Percentiles rank a stretch among this genome's conserved stretches.
Conservation (phyloP, 2,113 vertebrate species). For the Scortum barcoo region DNA sequence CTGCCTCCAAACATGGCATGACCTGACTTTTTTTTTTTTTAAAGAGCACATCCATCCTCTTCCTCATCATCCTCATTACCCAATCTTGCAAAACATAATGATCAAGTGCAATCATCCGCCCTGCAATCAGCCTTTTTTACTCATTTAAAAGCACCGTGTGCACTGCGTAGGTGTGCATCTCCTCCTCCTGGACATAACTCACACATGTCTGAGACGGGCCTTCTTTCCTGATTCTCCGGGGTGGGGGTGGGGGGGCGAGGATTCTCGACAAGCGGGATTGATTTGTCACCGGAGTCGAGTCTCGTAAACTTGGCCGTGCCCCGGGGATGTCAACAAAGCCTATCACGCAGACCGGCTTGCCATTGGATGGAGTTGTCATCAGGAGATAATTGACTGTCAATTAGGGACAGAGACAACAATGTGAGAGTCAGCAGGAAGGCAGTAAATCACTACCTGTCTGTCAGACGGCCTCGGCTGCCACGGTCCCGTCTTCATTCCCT, state of each 20-base stretch:
- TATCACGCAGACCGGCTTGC: constrained; percentile 36
- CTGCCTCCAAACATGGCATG: background rate
- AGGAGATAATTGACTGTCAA: constrained; percentile 79
- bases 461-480: constrained; percentile 53
- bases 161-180: background rate
- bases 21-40: constrained; percentile 22
- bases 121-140: constrained; percentile 39
- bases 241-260: constrained; percentile 13
- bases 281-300: constrained; percentile 61
- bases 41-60: constrained; percentile 29
- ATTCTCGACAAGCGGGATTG: constrained; percentile 53
- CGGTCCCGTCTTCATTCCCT: constrained; percentile 40
- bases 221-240: background rate
- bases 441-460: constrained; percentile 75
- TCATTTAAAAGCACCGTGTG: constrained; percentile 17
- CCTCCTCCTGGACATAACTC: background rate
- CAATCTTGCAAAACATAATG: constrained; percentile 38
- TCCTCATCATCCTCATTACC: constrained; percentile 10
- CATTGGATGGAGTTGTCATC: constrained; percentile 64
- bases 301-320: constrained; percentile 54
- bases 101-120: constrained; percentile 36
- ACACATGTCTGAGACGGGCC: background rate
- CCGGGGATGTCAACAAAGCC: constrained; percentile 67
- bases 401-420: constrained; percentile 70
- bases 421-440: constrained; percentile 63